phyloP scores from a whole-genome alignment of 1,140 invertebrate species.

The Lasioglossum baleicum region DNA sequence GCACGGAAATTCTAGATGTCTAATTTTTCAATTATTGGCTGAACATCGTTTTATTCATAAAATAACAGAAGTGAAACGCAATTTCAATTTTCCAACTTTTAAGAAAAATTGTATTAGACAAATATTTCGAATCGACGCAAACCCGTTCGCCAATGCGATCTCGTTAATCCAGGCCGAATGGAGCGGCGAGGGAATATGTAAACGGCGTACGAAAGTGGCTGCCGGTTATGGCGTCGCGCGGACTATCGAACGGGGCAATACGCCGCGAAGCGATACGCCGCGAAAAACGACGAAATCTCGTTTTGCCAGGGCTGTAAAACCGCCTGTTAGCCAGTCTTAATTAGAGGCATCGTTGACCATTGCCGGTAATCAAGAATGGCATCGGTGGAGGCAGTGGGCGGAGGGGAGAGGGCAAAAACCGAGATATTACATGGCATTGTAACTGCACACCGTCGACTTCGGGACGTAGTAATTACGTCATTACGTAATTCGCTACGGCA shows the following conservation, averaged over 20 bases:
- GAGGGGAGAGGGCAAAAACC: constrained; percentile 11
- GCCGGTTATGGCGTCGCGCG: neutral
- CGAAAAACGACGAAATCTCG: constrained; percentile 10
- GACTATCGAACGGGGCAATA: constrained; percentile 8
- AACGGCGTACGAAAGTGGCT: neutral
- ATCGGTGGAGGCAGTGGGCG: neutral
- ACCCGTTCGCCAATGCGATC: too few relatives aligned
- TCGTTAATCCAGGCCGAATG: neutral
- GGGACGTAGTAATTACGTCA: constrained; percentile 70
- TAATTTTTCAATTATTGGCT: too few relatives aligned
- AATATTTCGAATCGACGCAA: too few relatives aligned
- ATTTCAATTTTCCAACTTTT: too few relatives aligned
- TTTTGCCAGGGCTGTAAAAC: constrained; percentile 26
- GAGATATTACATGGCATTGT: constrained; percentile 8
- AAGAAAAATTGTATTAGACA: too few relatives aligned
- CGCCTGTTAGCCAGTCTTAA: constrained; percentile 5
- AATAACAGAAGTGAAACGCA: too few relatives aligned
- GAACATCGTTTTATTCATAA: too few relatives aligned
- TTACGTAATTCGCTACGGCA: constrained; percentile 74
- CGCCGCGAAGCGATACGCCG: neutral
- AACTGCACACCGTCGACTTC: constrained; percentile 42
- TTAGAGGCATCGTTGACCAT: constrained; percentile 30
- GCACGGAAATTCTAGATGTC: too few relatives aligned
- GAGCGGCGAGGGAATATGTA: neutral
- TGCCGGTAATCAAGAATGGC: constrained; percentile 24